Percentiles rank a stretch among this genome's conserved stretches.
These are phyloP conservation scores for Zosterops pallidus DNA, from an alignment of 2,113 vertebrate genomes.

Conservation along the genomic window DNA sequence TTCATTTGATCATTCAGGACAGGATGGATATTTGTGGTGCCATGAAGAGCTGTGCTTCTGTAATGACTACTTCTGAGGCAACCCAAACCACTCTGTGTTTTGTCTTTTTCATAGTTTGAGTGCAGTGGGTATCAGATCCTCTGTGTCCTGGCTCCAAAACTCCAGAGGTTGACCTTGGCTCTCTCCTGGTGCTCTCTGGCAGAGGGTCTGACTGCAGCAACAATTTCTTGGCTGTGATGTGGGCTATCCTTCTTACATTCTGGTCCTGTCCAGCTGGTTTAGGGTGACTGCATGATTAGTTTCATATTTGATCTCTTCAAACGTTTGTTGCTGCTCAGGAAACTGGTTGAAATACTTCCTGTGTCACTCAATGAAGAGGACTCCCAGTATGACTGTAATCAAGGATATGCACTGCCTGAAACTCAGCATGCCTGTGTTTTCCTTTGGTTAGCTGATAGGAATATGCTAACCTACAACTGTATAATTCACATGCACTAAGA, in stretches of 20 bases:
- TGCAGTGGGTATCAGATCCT: neutral
- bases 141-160: neutral
- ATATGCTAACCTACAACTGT: neutral
- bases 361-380: neutral
- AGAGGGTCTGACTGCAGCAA: neutral
- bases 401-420: neutral
- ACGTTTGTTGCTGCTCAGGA: neutral
- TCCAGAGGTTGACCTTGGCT: neutral
- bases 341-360: neutral
- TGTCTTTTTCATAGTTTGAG: neutral
- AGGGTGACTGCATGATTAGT: accelerated
- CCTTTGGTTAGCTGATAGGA: neutral
- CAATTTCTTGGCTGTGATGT: neutral
- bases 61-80: neutral
- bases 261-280: neutral
- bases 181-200: neutral
- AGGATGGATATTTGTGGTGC: neutral
- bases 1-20: neutral
- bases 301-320: neutral
- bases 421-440: neutral
- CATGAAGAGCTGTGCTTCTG: neutral
- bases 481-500: neutral
- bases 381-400: neutral
- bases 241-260: neutral
- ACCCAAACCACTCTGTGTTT: neutral